phyloP scores from a whole-genome alignment of 1,140 invertebrate species.

The Neodiprion pinetum region DNA sequence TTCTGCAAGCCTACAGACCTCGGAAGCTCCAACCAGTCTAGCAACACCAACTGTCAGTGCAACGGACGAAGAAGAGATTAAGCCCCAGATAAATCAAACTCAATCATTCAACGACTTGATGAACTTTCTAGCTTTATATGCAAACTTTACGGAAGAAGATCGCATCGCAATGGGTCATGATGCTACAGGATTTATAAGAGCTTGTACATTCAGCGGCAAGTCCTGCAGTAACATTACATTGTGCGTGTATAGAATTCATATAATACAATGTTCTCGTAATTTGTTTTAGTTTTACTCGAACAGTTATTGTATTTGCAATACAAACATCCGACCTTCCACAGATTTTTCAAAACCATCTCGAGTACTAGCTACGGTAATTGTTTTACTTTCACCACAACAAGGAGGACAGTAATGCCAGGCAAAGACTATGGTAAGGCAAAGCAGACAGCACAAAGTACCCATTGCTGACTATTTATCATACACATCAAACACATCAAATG shows the following conservation, averaged over 20 bases:
- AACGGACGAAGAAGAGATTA: background rate
- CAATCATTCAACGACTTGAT: constrained; percentile 27
- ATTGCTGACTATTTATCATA: background rate
- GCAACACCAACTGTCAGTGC: background rate
- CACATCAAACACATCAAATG: constrained; percentile 10
- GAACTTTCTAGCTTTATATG: constrained; percentile 27
- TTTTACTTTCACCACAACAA: constrained; percentile 23
- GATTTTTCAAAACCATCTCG: constrained; percentile 18
- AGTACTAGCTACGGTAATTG: constrained; percentile 24
- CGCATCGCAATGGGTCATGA: constrained; percentile 20
- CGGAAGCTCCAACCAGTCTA: background rate
- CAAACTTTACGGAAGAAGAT: constrained; percentile 20
- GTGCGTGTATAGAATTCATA: background rate
- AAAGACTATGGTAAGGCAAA: constrained; percentile 25
- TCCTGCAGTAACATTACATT: constrained; percentile 20
- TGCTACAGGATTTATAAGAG: constrained; percentile 17
- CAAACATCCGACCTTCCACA: constrained; percentile 6
- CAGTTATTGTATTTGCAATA: background rate
- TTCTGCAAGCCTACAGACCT: background rate
- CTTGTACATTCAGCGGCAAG: constrained; percentile 27
- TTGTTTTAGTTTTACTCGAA: background rate
- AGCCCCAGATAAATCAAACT: constrained; percentile 18
- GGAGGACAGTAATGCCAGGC: constrained; percentile 28
- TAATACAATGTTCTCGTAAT: background rate
- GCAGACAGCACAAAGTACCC: background rate